A percentile compares a stretch with the other conserved stretches of the same genome.
Conservation (phyloP, 2,797 vertebrate species). For the Anableps anableps region DNA sequence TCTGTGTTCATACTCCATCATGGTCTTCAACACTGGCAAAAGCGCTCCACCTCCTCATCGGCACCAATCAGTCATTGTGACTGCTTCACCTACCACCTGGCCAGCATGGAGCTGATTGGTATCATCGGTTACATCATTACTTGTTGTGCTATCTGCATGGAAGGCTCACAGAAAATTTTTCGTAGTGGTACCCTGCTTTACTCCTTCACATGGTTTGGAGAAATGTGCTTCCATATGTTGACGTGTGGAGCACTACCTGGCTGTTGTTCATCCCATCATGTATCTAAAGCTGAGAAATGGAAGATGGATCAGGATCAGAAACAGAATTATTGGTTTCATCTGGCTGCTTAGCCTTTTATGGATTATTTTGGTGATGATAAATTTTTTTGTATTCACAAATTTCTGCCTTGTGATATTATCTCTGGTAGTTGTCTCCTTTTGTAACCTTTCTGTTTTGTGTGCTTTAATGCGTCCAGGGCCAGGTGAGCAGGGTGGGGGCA, state of each 20-base stretch:
- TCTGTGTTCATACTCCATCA: slow-evolving; percentile 5
- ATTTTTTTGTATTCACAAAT: not conserved
- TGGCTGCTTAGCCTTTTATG: not conserved
- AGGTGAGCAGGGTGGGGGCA: slow-evolving; percentile 2
- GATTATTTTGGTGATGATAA: fast-evolving
- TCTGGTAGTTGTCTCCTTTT: slow-evolving; percentile 12
- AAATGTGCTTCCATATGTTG: not conserved
- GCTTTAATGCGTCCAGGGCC: slow-evolving; percentile 41
- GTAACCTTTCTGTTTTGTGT: slow-evolving; percentile 33
- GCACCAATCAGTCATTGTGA: slow-evolving; percentile 9
- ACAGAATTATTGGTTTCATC: not conserved
- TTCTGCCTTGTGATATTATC: fast-evolving
- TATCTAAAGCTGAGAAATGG: not conserved
- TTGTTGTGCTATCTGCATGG: not conserved
- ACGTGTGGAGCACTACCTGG: slow-evolving; percentile 16
- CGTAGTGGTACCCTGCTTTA: fast-evolving
- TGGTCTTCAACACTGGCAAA: not conserved
- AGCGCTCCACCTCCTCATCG: not conserved
- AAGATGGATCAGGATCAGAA: slow-evolving; percentile 1
- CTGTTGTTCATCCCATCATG: slow-evolving; percentile 1
- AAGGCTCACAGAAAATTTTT: fast-evolving
- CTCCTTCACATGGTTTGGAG: not conserved
- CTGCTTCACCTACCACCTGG: slow-evolving; percentile 28
- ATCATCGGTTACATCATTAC: not conserved
- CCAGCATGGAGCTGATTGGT: slow-evolving; percentile 18